Conservation (phyloP, 2,888 invertebrate species). For the Eupithecia subfuscata region DNA sequence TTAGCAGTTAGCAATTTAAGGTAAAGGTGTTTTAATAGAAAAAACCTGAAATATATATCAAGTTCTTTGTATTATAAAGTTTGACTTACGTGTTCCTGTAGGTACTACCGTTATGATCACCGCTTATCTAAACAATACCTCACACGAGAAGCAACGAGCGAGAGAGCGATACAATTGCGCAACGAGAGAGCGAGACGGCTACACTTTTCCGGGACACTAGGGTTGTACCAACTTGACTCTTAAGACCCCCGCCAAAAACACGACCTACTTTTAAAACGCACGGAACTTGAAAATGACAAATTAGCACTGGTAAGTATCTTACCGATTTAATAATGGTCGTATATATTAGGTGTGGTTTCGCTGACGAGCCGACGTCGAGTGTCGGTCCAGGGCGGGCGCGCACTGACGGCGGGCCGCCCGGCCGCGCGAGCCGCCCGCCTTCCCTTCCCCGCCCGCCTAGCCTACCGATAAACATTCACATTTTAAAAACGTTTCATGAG, state of each 20-base stretch:
- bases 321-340: conserved; percentile 80
- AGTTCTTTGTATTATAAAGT: neutral
- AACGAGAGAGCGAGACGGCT: conserved; percentile 68
- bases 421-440: conserved; percentile 54
- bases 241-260: neutral
- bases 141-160: conserved; percentile 64
- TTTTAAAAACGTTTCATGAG: conserved; percentile 57
- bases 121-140: conserved; percentile 67
- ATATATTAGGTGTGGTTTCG: conserved; percentile 75
- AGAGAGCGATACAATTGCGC: conserved; percentile 67
- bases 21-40: neutral
- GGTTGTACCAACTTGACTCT: neutral
- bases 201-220: conserved; percentile 45
- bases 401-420: conserved; percentile 70
- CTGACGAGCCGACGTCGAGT: conserved; percentile 84
- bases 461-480: conserved; percentile 66
- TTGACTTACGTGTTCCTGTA: conserved; percentile 73
- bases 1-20: neutral
- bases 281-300: neutral
- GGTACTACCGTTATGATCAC: conserved; percentile 62
- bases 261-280: neutral
- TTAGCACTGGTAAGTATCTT: conserved; percentile 69
- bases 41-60: neutral
- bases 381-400: conserved; percentile 82
- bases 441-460: conserved; percentile 59